phyloP scores from a whole-genome alignment of 2,888 invertebrate genomes.

The Hylaea fasciaria region DNA sequence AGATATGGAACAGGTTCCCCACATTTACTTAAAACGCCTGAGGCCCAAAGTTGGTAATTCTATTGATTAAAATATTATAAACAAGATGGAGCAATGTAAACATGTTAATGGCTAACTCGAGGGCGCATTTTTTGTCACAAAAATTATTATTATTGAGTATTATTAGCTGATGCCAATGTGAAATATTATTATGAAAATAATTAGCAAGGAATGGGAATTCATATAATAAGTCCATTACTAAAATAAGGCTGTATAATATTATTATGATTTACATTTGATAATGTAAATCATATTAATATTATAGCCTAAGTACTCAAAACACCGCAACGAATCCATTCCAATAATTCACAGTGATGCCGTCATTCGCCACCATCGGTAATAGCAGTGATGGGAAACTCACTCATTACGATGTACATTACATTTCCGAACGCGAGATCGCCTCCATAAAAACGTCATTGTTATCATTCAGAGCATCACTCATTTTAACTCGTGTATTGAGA shows the following conservation, averaged over 20 bases:
- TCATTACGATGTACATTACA: conserved; percentile 47
- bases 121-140: too few species aligned
- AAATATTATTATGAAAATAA: too few species aligned
- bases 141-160: too few species aligned
- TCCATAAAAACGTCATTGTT: conserved; percentile 68
- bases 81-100: conserved; percentile 3
- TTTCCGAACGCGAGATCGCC: conserved; percentile 46
- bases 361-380: conserved; percentile 33
- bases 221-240: background rate
- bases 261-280: too few species aligned
- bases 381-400: conserved; percentile 45
- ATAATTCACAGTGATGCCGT: conserved; percentile 36
- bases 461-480: conserved; percentile 71
- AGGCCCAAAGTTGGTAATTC: conserved; percentile 44
- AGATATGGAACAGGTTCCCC: conserved; percentile 54
- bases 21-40: conserved; percentile 49
- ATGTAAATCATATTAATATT: too few species aligned
- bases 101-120: background rate
- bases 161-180: too few species aligned
- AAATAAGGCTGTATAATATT: too few species aligned
- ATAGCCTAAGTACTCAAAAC: conserved; percentile 29
- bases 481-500: conserved; percentile 67
- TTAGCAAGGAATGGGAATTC: background rate
- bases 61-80: conserved; percentile 22
- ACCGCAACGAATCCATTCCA: conserved; percentile 31